Evolutionary conservation across 2,797 vertebrate species (phyloP).

Genomic region (Scolopax bukidnonensis): DNA sequence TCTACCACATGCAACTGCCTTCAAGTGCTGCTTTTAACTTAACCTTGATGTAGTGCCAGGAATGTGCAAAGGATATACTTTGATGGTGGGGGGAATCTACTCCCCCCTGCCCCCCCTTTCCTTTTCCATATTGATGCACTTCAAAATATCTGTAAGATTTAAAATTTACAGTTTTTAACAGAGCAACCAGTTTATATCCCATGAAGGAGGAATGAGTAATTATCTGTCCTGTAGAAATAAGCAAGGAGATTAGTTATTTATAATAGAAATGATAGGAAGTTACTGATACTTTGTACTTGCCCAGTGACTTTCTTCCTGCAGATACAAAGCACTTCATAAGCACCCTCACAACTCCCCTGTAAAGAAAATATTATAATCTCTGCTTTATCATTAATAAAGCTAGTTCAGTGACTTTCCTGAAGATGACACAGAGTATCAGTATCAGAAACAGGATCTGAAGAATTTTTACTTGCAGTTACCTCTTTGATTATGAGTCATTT

Average conservation of each 20-base stretch:
- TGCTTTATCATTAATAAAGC: conserved; percentile 1
- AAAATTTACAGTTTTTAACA: conserved; percentile 15
- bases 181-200: neutral
- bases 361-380: neutral
- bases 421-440: neutral
- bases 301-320: neutral
- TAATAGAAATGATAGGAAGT: neutral
- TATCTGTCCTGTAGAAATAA: neutral
- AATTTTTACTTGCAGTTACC: neutral
- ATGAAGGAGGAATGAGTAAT: neutral
- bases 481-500: conserved; percentile 42
- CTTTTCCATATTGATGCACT: neutral
- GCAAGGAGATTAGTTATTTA: neutral
- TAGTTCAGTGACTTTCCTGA: neutral
- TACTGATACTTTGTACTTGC: neutral
- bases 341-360: neutral
- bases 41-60: conserved; percentile 89
- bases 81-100: conserved; percentile 42
- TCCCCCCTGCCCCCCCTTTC: neutral
- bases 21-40: conserved; percentile 75
- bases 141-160: conserved; percentile 22
- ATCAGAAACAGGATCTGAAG: conserved; percentile 22
- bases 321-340: neutral
- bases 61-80: conserved; percentile 75
- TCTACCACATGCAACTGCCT: conserved; percentile 75